A percentile compares a stretch with the other conserved stretches of the same genome.
Evolutionary conservation across 2,113 vertebrate species (phyloP).

Genomic region (Syrmaticus mikado): DNA sequence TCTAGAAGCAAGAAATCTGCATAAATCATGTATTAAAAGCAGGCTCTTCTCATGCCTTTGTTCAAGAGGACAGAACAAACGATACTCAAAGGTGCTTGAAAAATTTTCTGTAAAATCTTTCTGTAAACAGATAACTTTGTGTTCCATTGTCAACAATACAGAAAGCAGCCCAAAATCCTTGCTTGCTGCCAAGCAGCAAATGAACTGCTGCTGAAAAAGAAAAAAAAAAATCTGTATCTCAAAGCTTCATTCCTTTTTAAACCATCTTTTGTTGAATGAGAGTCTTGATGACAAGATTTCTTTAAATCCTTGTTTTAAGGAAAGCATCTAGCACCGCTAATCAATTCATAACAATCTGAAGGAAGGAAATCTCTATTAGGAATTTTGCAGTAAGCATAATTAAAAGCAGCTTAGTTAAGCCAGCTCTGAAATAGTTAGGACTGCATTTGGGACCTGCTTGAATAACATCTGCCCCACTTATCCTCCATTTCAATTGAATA

Average conservation of each 20-base stretch:
- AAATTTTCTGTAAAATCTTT: neutral
- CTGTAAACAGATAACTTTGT: neutral
- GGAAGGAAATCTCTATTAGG: neutral
- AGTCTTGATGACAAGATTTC: neutral
- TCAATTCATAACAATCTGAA: neutral
- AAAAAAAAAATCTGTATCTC: neutral
- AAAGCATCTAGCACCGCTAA: neutral
- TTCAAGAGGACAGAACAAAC: conserved; percentile 23
- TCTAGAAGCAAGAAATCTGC: neutral
- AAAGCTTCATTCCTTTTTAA: neutral
- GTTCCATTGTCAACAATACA: neutral
- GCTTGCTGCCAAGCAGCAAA: neutral
- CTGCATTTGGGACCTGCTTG: conserved; percentile 14
- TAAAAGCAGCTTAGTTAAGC: neutral
- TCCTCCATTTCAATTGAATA: conserved; percentile 73
- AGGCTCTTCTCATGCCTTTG: neutral
- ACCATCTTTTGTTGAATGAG: neutral
- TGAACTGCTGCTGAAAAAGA: neutral
- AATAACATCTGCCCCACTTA: conserved; percentile 63
- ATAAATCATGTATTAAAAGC: neutral
- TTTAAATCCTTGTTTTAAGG: neutral
- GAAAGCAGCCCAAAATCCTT: neutral
- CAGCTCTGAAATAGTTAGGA: neutral
- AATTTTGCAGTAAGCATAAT: neutral
- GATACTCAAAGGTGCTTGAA: neutral